Percentiles rank a stretch among this genome's conserved stretches.
These are phyloP conservation scores for Alosa alosa DNA, from an alignment of 2,113 vertebrate species.

Conservation along the genomic window DNA sequence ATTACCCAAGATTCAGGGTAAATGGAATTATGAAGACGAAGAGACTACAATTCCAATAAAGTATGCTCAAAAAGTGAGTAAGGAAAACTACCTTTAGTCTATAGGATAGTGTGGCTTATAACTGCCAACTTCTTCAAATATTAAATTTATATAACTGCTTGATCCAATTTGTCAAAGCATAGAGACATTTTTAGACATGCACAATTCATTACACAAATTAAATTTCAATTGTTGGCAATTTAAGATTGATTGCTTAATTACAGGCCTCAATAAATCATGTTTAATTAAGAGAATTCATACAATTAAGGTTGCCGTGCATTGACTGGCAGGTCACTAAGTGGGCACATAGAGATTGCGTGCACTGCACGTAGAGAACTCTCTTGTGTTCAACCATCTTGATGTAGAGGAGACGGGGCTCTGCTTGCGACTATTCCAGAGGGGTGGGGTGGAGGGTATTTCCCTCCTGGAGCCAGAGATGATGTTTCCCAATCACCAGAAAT, in stretches of 20 bases:
- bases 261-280: neutral
- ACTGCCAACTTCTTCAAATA: no score
- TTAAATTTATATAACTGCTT: neutral
- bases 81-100: no score
- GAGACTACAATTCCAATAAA: no score
- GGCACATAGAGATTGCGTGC: neutral
- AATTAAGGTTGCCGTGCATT: neutral
- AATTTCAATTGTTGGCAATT: conserved; percentile 43
- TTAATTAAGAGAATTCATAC: conserved; percentile 5
- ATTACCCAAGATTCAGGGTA: neutral
- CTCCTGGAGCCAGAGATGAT: neutral
- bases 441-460: neutral
- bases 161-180: neutral
- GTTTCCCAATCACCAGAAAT: neutral
- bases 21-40: no score
- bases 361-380: neutral
- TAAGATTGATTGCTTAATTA: conserved; percentile 41
- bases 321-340: neutral
- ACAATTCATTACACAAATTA: neutral
- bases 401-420: neutral
- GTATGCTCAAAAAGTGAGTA: no score
- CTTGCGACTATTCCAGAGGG: neutral
- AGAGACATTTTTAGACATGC: neutral
- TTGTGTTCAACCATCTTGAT: neutral
- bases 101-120: no score